Conservation (phyloP, 1,140 invertebrate species). For the Eueides isabella region DNA sequence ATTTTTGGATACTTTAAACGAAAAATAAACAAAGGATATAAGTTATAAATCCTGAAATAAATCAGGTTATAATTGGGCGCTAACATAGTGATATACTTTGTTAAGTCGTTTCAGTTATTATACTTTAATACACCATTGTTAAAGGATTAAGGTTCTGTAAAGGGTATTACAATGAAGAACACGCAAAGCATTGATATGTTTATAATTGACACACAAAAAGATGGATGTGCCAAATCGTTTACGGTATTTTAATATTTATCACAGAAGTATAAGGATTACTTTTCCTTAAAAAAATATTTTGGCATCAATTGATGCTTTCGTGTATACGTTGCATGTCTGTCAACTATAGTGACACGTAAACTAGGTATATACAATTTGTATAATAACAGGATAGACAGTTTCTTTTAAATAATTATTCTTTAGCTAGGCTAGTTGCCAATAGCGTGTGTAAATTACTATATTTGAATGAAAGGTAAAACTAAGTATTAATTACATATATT, state of each 20-base stretch:
- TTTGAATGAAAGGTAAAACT: not conserved
- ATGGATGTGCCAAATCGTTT: slow-evolving; percentile 30
- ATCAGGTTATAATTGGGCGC: slow-evolving; percentile 32
- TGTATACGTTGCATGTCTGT: slow-evolving; percentile 55
- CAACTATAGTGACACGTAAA: slow-evolving; percentile 61
- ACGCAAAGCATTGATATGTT: slow-evolving; percentile 71
- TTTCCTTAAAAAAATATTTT: slow-evolving; percentile 30
- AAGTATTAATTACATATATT: no score
- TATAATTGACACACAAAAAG: slow-evolving; percentile 53
- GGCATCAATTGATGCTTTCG: slow-evolving; percentile 41
- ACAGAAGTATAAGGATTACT: slow-evolving; percentile 15
- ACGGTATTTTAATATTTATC: slow-evolving; percentile 17
- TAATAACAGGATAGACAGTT: slow-evolving; percentile 47
- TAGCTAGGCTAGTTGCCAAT: not conserved
- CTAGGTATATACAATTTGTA: slow-evolving; percentile 52
- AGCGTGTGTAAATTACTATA: not conserved
- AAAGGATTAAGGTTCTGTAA: slow-evolving; percentile 73
- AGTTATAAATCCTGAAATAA: not conserved
- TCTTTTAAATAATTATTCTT: slow-evolving; percentile 37
- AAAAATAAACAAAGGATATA: not conserved
- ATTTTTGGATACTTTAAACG: no score
- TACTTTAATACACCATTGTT: slow-evolving; percentile 68
- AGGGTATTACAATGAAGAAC: slow-evolving; percentile 72
- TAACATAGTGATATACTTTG: slow-evolving; percentile 40
- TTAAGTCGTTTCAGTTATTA: slow-evolving; percentile 64